phyloP scores from a whole-genome alignment of 1,140 invertebrate species.

The Stegodyphus mimosarum region DNA sequence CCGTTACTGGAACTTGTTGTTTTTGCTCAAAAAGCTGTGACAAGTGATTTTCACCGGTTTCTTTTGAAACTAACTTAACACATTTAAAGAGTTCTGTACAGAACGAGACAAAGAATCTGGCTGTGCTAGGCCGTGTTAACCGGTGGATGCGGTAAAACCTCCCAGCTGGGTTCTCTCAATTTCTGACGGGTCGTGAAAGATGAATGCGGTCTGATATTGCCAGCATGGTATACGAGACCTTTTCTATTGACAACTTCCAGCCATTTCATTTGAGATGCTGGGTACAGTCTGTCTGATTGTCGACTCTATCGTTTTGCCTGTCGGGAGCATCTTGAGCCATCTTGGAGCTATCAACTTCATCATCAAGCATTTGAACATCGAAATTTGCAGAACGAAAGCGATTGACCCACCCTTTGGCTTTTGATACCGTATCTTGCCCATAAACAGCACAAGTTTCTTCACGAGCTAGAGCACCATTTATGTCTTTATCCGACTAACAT shows the following conservation, averaged over 20 bases:
- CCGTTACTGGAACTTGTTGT: too few species aligned
- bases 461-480: too few species aligned
- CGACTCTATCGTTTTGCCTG: background rate
- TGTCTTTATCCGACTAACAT: too few species aligned
- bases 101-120: background rate
- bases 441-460: too few species aligned
- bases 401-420: too few species aligned
- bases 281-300: background rate
- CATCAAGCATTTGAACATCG: too few species aligned
- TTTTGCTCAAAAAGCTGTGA: too few species aligned
- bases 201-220: background rate
- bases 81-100: background rate
- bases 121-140: background rate
- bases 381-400: too few species aligned
- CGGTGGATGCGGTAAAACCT: slow-evolving; percentile 1
- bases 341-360: too few species aligned
- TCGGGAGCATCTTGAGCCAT: too few species aligned
- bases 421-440: too few species aligned
- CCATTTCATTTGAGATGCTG: background rate
- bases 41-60: too few species aligned
- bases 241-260: background rate
- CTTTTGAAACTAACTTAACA: background rate
- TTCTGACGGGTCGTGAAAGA: background rate
- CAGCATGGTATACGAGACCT: background rate
- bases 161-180: background rate